Percentiles rank a stretch among this genome's conserved stretches.
phyloP scores from a whole-genome alignment of 2,797 vertebrate genomes.

The Clarias platycephalus region DNA sequence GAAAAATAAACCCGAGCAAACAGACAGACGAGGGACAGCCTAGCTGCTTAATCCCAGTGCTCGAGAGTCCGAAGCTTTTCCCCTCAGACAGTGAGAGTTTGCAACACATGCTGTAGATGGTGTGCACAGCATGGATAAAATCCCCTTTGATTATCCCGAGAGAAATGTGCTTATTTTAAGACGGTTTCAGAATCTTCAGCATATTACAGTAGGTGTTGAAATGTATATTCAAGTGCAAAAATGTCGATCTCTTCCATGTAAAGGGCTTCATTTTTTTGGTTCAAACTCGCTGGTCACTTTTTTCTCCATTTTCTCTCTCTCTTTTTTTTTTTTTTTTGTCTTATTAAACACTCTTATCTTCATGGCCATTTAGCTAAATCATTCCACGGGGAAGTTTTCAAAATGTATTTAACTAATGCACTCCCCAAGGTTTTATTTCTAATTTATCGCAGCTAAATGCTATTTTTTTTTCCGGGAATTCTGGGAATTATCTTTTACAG shows the following conservation, averaged over 20 bases:
- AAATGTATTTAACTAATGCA: slow-evolving; percentile 19
- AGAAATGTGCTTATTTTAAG: slow-evolving; percentile 40
- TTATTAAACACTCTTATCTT: slow-evolving; percentile 3
- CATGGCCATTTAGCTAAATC: slow-evolving; percentile 19
- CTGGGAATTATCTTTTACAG: slow-evolving; percentile 28
- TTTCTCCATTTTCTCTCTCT: no score
- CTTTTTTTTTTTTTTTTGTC: not conserved
- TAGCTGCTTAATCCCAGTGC: slow-evolving; percentile 63
- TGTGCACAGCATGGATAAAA: slow-evolving; percentile 38
- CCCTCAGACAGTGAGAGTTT: slow-evolving; percentile 58
- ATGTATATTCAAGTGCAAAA: slow-evolving; percentile 10
- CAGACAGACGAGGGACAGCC: slow-evolving; percentile 63
- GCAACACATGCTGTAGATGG: slow-evolving; percentile 39
- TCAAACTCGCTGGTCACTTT: not conserved
- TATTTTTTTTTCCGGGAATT: slow-evolving; percentile 6
- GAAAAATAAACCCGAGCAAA: slow-evolving; percentile 65
- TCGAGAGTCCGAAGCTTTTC: slow-evolving; percentile 61
- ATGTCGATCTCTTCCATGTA: not conserved
- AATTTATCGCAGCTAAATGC: slow-evolving; percentile 16
- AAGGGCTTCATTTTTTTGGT: not conserved
- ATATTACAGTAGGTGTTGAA: slow-evolving; percentile 14
- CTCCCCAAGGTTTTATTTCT: slow-evolving; percentile 27
- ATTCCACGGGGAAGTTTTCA: slow-evolving; percentile 8
- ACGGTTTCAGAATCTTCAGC: slow-evolving; percentile 31
- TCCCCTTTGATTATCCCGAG: slow-evolving; percentile 43